Evolutionary conservation across 2,888 invertebrate species (phyloP).

Genomic region (Aphidoletes aphidimyza): DNA sequence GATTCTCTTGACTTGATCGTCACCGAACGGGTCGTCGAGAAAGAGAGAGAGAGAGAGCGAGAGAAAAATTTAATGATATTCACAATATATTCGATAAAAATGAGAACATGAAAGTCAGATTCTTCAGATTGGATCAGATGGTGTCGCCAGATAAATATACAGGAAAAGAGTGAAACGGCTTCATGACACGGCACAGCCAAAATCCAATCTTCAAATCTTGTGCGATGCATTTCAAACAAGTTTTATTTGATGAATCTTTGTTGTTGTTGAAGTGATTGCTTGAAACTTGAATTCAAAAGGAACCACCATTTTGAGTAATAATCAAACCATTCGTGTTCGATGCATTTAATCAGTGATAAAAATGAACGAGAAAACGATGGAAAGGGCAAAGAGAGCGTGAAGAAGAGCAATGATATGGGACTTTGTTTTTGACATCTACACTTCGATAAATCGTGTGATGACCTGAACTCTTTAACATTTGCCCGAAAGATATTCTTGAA

Average conservation of each 20-base stretch:
- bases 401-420: constrained; percentile 1
- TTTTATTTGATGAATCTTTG: not conserved
- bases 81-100: constrained; percentile 2
- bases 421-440: constrained; percentile 38
- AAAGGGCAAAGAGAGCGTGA: not conserved
- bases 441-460: constrained; percentile 24
- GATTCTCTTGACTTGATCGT: not conserved
- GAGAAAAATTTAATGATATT: constrained; percentile 1
- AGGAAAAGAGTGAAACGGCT: constrained; percentile 33
- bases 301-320: too few species aligned
- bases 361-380: not conserved
- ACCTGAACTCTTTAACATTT: constrained; percentile 16
- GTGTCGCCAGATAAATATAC: constrained; percentile 45
- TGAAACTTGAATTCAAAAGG: too few species aligned
- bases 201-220: constrained; percentile 12
- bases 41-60: too few species aligned
- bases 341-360: too few species aligned
- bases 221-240: not conserved
- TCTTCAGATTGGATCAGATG: not conserved
- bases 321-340: too few species aligned
- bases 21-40: not conserved
- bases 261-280: too few species aligned
- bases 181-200: not conserved
- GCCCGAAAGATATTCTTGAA: not conserved
- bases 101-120: constrained; percentile 14